Evolutionary conservation across 2,888 invertebrate species (phyloP).

Genomic region (Mayetiola destructor): DNA sequence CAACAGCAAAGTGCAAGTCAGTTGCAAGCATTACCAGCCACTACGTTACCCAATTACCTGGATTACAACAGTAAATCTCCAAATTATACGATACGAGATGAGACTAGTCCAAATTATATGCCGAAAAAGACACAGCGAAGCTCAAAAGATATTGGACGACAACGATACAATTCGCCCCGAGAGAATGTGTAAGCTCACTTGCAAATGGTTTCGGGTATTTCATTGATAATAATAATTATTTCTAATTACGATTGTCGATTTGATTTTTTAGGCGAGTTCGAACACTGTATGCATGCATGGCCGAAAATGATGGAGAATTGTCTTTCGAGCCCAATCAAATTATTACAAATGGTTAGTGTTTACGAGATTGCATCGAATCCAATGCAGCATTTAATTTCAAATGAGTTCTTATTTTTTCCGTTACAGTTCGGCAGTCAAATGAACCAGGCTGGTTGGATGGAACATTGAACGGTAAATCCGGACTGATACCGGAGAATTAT

Average conservation of each 20-base stretch:
- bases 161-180: slow-evolving; percentile 15
- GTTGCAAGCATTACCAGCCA: not conserved
- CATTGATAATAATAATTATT: too few relatives aligned
- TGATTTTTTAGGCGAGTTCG: slow-evolving; percentile 56
- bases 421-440: slow-evolving; percentile 67
- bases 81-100: not conserved
- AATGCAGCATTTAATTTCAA: not conserved
- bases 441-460: slow-evolving; percentile 99
- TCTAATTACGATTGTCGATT: not conserved
- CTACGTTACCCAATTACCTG: slow-evolving; percentile 4
- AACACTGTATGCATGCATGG: slow-evolving; percentile 89
- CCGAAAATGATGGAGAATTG: slow-evolving; percentile 91
- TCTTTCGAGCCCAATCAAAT: slow-evolving; percentile 98
- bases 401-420: slow-evolving; percentile 9
- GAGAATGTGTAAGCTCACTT: slow-evolving; percentile 17
- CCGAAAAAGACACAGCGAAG: slow-evolving; percentile 46
- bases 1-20: not conserved
- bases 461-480: slow-evolving; percentile 77
- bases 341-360: slow-evolving; percentile 74
- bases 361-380: not conserved
- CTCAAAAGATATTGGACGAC: slow-evolving; percentile 31
- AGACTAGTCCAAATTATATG: slow-evolving; percentile 23
- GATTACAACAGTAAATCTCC: slow-evolving; percentile 4
- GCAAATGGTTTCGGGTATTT: not conserved
- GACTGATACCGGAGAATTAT: slow-evolving; percentile 92